A percentile compares a stretch with the other conserved stretches of the same genome.
Conservation (phyloP, 2,113 vertebrate species). For the Sinocyclocheilus anophthalmus region DNA sequence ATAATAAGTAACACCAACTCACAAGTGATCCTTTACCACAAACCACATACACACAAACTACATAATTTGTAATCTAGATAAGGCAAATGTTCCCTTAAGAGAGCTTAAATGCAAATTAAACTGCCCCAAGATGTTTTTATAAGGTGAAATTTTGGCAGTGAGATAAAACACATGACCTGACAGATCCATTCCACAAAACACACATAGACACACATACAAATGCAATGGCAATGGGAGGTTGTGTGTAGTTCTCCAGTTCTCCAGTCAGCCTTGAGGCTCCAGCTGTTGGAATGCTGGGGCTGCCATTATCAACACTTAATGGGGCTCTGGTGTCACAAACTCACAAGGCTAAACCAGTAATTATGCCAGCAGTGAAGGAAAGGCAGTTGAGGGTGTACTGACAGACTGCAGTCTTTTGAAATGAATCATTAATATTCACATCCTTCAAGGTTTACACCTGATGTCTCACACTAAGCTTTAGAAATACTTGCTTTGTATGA, state of each 20-base stretch:
- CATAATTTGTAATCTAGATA: constrained; percentile 1
- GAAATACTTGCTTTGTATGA: background rate
- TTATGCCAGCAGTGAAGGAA: constrained; percentile 40
- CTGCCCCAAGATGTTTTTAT: constrained; percentile 14
- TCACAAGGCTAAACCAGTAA: constrained; percentile 45
- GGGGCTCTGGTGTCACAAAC: constrained; percentile 22
- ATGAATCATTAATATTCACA: constrained; percentile 59
- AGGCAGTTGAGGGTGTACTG: constrained; percentile 25
- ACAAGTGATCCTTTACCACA: background rate
- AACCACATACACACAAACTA: background rate
- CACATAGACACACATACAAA: background rate
- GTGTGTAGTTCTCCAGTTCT: constrained; percentile 3
- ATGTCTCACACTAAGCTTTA: background rate
- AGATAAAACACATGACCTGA: constrained; percentile 22
- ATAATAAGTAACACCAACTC: background rate
- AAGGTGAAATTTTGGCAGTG: background rate
- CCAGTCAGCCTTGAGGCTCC: constrained; percentile 44
- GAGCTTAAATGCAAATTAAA: background rate
- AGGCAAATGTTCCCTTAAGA: constrained; percentile 27
- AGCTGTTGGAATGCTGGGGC: constrained; percentile 9
- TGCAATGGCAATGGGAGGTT: background rate
- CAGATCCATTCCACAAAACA: constrained; percentile 1
- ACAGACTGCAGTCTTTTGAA: constrained; percentile 52
- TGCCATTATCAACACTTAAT: constrained; percentile 33
- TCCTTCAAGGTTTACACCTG: background rate